Percentiles rank a stretch among this genome's conserved stretches.
These are phyloP conservation scores for Heliconius himera DNA, from an alignment of 1,140 invertebrate species.

Conservation along the genomic window DNA sequence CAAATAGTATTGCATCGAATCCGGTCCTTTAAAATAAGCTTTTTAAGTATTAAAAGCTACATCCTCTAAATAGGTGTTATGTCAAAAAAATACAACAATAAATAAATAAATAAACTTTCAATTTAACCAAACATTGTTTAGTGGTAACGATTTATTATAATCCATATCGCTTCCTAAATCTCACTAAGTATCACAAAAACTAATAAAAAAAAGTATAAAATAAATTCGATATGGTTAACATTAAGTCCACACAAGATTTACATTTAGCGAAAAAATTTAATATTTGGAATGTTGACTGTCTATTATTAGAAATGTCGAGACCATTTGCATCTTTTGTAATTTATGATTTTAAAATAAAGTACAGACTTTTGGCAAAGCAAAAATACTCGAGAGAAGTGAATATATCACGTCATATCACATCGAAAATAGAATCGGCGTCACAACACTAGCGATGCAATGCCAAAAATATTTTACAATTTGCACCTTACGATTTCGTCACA, in stretches of 20 bases:
- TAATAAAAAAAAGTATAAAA: constrained; percentile 9
- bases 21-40: constrained; percentile 25
- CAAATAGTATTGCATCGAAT: constrained; percentile 31
- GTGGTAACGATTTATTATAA: not conserved
- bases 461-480: constrained; percentile 29
- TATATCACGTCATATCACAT: constrained; percentile 40
- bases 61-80: not conserved
- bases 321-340: not conserved
- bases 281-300: not conserved
- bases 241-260: not conserved
- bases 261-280: not conserved
- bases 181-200: constrained; percentile 5
- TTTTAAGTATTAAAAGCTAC: constrained; percentile 18
- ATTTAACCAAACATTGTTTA: not conserved
- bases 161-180: constrained; percentile 2
- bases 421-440: constrained; percentile 35
- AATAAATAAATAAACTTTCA: constrained; percentile 1
- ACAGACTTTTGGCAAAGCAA: constrained; percentile 27
- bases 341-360: constrained; percentile 18
- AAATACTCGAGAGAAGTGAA: constrained; percentile 34
- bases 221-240: not conserved
- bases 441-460: constrained; percentile 21
- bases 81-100: not conserved
- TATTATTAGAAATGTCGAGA: not conserved
- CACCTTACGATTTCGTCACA: constrained; percentile 15